Conservation (phyloP, 1,140 invertebrate genomes). For the Latrodectus geometricus region DNA sequence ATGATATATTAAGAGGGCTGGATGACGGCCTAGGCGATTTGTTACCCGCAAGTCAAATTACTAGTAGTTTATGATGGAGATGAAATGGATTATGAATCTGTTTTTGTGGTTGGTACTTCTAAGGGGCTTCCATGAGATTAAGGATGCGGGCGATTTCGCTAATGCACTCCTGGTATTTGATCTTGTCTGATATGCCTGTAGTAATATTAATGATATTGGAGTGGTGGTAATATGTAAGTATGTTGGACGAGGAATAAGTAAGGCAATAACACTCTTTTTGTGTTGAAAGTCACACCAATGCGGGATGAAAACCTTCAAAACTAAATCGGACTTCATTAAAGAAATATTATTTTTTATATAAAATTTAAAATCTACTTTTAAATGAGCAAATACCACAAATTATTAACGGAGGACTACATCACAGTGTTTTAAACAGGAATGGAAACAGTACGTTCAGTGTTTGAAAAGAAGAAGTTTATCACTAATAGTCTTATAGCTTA, state of each 20-base stretch:
- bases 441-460: not conserved
- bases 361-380: not conserved
- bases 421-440: not conserved
- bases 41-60: constrained; percentile 44
- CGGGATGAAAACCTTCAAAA: not conserved
- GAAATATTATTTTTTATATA: not conserved
- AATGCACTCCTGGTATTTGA: constrained; percentile 56
- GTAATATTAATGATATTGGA: constrained; percentile 16
- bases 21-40: constrained; percentile 38
- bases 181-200: constrained; percentile 60
- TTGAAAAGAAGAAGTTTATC: constrained; percentile 31
- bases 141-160: constrained; percentile 51
- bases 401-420: not conserved
- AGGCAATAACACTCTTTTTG: not conserved
- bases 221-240: too few relatives aligned
- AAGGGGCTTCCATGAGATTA: constrained; percentile 42
- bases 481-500: not conserved
- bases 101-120: constrained; percentile 21
- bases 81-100: not conserved
- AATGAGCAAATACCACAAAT: not conserved
- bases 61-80: constrained; percentile 31
- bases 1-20: not conserved
- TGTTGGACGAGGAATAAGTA: not conserved
- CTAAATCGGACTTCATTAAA: not conserved
- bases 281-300: not conserved